phyloP scores from a whole-genome alignment of 2,797 vertebrate species.

The Hippopotamyrus pictus region DNA sequence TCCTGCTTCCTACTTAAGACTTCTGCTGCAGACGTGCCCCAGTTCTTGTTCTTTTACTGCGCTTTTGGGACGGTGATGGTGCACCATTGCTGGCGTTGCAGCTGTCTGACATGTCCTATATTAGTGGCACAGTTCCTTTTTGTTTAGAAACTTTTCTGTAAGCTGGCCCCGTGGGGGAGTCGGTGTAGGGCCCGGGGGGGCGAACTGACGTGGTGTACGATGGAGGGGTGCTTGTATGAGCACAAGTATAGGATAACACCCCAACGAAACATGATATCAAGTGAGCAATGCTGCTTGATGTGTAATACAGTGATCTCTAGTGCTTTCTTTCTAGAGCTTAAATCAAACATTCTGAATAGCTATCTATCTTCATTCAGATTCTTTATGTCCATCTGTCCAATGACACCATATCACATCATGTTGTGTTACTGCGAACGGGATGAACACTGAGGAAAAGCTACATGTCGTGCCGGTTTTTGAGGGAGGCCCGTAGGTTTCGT shows the following conservation, averaged over 20 bases:
- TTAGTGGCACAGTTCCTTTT: conserved; percentile 50
- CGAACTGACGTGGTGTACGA: neutral
- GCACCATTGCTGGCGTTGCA: conserved; percentile 45
- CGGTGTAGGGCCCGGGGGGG: neutral
- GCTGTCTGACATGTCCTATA: conserved; percentile 60
- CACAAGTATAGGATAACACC: neutral
- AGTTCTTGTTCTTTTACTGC: conserved; percentile 58
- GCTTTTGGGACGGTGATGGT: conserved; percentile 42
- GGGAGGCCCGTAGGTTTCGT: neutral
- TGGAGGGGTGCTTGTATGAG: neutral
- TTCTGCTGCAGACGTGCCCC: conserved; percentile 36
- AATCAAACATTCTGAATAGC: neutral
- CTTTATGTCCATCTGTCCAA: neutral
- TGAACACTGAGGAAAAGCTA: neutral
- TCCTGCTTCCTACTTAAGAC: neutral
- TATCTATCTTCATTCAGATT: neutral
- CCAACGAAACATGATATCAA: neutral
- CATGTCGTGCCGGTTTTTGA: neutral
- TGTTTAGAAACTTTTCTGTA: conserved; percentile 8
- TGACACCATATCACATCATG: neutral
- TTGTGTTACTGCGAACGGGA: neutral
- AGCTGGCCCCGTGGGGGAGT: neutral
- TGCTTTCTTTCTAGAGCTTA: neutral
- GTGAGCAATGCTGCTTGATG: neutral
- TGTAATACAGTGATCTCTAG: neutral